Conservation (phyloP, 1,140 invertebrate genomes). For the Ditylenchus dipsaci region DNA sequence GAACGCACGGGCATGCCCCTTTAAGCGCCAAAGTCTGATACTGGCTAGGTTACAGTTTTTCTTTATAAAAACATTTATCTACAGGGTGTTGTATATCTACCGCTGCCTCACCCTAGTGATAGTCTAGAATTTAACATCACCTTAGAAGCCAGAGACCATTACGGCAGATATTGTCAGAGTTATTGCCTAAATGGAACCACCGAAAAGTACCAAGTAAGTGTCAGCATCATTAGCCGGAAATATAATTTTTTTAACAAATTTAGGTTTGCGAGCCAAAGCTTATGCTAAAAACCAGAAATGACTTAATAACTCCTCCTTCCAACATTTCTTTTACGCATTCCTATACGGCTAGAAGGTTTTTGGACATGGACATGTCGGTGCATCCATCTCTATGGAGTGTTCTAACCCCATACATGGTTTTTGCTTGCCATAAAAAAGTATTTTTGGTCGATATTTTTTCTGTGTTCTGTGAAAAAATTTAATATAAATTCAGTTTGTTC, state of each 20-base stretch:
- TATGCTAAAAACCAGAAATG: constrained; percentile 30
- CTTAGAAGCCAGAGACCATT: constrained; percentile 51
- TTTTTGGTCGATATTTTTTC: not conserved
- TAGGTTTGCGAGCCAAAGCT: constrained; percentile 51
- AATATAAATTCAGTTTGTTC: constrained; percentile 31
- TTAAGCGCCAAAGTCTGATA: no score
- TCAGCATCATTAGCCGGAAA: not conserved
- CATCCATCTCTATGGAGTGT: constrained; percentile 50
- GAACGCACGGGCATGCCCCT: no score
- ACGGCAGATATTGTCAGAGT: constrained; percentile 55
- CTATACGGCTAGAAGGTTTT: constrained; percentile 43
- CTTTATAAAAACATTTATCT: no score
- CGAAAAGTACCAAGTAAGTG: constrained; percentile 49
- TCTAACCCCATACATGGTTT: constrained; percentile 49
- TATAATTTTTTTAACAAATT: constrained; percentile 15
- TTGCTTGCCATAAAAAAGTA: constrained; percentile 52
- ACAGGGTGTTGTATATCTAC: constrained; percentile 51
- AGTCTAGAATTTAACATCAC: constrained; percentile 38
- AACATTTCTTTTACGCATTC: constrained; percentile 56
- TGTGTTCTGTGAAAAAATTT: not conserved
- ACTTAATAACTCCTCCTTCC: constrained; percentile 20
- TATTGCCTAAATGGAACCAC: constrained; percentile 53
- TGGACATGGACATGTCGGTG: constrained; percentile 52
- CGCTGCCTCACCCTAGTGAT: constrained; percentile 48
- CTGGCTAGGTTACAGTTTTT: no score